Percentiles rank a stretch among this genome's conserved stretches.
phyloP scores from a whole-genome alignment of 2,888 invertebrate genomes.

The Xanthia togata region DNA sequence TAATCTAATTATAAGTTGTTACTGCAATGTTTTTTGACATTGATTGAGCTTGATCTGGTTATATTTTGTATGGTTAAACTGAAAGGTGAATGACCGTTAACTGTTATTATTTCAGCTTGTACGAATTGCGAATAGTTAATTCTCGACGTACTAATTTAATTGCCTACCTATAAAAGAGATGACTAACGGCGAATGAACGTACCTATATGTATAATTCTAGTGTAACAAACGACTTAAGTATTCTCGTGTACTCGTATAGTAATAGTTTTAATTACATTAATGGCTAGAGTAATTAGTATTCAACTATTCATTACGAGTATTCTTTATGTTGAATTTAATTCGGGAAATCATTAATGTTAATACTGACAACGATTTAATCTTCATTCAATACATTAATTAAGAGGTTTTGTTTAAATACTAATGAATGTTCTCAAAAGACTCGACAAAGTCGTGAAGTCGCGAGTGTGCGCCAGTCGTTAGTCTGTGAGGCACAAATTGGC shows the following conservation, averaged over 20 bases:
- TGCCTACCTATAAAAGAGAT: neutral
- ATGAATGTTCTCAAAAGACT: neutral
- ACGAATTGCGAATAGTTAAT: neutral
- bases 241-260: conserved; percentile 6
- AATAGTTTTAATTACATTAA: conserved; percentile 20
- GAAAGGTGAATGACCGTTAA: conserved; percentile 16
- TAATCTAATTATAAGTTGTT: too few species aligned
- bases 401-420: conserved; percentile 13
- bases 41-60: conserved; percentile 1
- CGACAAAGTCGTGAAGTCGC: conserved; percentile 23
- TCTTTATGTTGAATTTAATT: neutral
- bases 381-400: conserved; percentile 4
- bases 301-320: conserved; percentile 2
- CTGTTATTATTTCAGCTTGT: conserved; percentile 7
- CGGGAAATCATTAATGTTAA: conserved; percentile 30
- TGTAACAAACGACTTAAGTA: neutral
- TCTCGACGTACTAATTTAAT: conserved; percentile 15
- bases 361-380: conserved; percentile 4
- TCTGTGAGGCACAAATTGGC: conserved; percentile 28
- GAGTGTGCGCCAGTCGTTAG: conserved; percentile 26
- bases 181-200: neutral
- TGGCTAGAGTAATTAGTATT: conserved; percentile 24
- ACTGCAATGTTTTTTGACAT: neutral
- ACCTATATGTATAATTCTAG: neutral
- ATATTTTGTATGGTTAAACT: neutral